Evolutionary conservation across 2,113 vertebrate species (phyloP).

Genomic region (Uropsilus gracilis): DNA sequence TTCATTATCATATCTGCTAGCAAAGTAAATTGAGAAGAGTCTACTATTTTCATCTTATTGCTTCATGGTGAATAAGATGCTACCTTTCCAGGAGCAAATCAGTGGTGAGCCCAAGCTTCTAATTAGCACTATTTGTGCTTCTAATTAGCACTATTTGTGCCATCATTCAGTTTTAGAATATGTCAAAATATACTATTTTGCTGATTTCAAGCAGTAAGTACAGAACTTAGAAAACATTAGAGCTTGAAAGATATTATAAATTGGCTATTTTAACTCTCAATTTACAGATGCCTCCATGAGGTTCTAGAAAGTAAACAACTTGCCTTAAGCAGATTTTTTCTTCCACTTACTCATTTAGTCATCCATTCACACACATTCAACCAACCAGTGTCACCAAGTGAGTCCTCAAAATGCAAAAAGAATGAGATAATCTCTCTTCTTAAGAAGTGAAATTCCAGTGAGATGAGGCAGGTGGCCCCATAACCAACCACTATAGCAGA

Average conservation of each 20-base stretch:
- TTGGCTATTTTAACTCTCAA: neutral
- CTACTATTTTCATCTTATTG: neutral
- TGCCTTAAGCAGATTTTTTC: neutral
- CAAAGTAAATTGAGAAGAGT: neutral
- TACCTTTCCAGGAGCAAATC: neutral
- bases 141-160: neutral
- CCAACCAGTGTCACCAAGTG: neutral
- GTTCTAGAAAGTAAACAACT: neutral
- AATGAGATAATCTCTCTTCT: neutral
- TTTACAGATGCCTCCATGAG: neutral
- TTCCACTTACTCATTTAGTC: neutral
- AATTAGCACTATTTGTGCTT: neutral
- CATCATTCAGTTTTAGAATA: neutral
- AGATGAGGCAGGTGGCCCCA: neutral
- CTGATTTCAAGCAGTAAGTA: neutral
- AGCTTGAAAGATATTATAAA: neutral
- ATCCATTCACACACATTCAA: neutral
- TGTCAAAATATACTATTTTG: neutral
- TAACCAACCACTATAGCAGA: neutral
- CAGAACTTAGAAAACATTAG: neutral
- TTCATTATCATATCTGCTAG: neutral
- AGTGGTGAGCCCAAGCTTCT: neutral
- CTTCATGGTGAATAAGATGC: neutral
- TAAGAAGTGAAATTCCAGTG: neutral
- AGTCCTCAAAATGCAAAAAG: neutral